Percentiles rank a stretch among this genome's conserved stretches.
Conservation (phyloP, 23 tunicate species). For the Clavelina lepadiformis region DNA sequence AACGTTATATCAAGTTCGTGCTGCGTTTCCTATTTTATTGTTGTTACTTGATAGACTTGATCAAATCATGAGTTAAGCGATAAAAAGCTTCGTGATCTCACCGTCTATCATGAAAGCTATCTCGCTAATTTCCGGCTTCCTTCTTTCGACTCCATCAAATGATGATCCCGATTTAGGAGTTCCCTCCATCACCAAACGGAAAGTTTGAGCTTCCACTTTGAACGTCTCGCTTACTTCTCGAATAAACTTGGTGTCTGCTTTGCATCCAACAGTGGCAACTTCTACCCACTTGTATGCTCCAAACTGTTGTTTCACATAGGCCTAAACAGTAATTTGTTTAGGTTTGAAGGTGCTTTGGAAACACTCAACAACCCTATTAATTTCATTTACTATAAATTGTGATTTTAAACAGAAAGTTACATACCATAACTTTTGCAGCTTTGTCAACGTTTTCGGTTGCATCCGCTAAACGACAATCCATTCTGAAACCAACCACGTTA, state of each 20-base stretch:
- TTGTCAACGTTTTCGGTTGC: conserved; percentile 25
- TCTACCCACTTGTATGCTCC: conserved; percentile 56
- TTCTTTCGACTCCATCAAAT: conserved; percentile 5
- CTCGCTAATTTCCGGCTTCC: conserved; percentile 52
- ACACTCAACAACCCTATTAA: too few species aligned
- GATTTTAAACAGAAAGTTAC: too few species aligned
- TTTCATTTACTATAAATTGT: too few species aligned
- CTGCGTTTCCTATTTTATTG: too few species aligned
- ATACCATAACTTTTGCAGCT: conserved; percentile 14
- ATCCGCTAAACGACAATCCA: conserved; percentile 33
- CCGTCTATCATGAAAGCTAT: conserved; percentile 41
- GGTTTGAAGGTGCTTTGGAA: too few species aligned
- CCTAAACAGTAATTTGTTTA: too few species aligned
- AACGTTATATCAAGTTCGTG: too few species aligned
- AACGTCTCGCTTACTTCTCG: conserved; percentile 29
- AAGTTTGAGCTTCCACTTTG: conserved; percentile 24
- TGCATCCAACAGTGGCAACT: conserved; percentile 52
- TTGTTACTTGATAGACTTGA: too few species aligned
- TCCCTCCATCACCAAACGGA: conserved; percentile 40
- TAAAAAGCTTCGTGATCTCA: neutral
- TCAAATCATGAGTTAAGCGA: too few species aligned
- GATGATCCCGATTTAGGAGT: conserved; percentile 25
- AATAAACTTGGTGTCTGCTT: conserved; percentile 25
- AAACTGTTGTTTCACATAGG: too few species aligned
- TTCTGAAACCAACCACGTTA: conserved; percentile 27